Base-by-base conservation (phyloP, 1,140 invertebrate genomes). In the Colletes latitarsis region DNA sequence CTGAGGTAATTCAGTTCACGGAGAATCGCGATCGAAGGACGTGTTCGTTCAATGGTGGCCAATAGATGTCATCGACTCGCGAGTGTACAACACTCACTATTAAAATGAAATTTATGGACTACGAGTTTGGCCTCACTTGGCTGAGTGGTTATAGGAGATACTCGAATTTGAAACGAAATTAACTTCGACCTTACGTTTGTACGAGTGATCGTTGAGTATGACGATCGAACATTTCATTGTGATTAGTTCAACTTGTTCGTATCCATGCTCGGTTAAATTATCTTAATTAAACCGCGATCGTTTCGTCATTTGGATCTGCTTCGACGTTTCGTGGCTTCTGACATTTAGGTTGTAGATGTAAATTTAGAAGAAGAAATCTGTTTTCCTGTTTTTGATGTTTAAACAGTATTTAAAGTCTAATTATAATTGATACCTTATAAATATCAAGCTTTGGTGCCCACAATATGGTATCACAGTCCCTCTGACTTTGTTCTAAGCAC, bases 1-100 rank as follows among this genome's bases (percentile, higher is more conserved):
- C 41, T 62, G 57, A 71, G 66, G 55, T 49, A 62, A 77, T 21
- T 21, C 14, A 17, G 9, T 21, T 46, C 64, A 10, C n/a, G n/a
- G 14, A 9, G 30, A 6, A 17, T 41, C n/a, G 15, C 19, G 17
- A 55, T 41, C 49, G 73, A 67, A 76, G 74, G 74, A 76, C 73
- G 10, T 15, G 9, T 17, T 57, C 57, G 70, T 19, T 19, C 17
- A 14, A 4, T 10, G 19, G 6, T n/a, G 6, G 14, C 0, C 4
- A n/a, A 21, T n/a, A 15, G 41, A 14, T 39, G 30, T 43, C 53
- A 46, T n/a, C 8, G 69, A 15, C 53, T 57, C 39, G 6, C 9
- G 5, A 2, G 55, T 76, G 57, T n/a, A 9, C 15, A 49, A 66
- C 49, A 66, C 12, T 15, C 19, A 15, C n/a, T 41, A 46, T 76